Percentiles rank a stretch among this genome's conserved stretches.
Conservation (phyloP, 1,140 invertebrate genomes). For the Cecropterus lyciades region DNA sequence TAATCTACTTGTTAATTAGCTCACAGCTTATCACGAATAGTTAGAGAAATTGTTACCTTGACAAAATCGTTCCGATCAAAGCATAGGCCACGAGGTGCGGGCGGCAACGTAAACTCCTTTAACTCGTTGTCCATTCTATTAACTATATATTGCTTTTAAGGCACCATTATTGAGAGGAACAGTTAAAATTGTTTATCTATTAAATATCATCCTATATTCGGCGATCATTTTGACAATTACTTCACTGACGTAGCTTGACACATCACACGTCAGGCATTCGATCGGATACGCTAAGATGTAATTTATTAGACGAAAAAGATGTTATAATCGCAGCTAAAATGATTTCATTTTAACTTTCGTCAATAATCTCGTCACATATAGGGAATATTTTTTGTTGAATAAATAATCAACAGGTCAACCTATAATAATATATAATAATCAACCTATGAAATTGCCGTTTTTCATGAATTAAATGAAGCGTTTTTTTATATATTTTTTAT, state of each 20-base stretch:
- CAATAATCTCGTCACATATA: too few species aligned
- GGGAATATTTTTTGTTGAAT: too few species aligned
- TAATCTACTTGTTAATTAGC: constrained; percentile 3
- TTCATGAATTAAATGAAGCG: too few species aligned
- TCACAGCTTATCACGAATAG: constrained; percentile 15
- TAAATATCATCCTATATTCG: constrained; percentile 54
- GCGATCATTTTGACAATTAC: constrained; percentile 70
- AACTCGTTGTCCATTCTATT: constrained; percentile 66
- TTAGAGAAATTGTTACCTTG: constrained; percentile 62
- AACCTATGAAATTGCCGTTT: too few species aligned
- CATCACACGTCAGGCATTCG: constrained; percentile 58
- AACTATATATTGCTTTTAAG: constrained; percentile 63
- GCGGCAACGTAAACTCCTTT: constrained; percentile 74
- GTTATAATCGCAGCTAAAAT: too few species aligned
- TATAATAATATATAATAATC: too few species aligned
- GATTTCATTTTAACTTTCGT: too few species aligned
- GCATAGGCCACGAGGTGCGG: constrained; percentile 85
- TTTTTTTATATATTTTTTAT: too few species aligned
- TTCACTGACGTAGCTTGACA: constrained; percentile 69
- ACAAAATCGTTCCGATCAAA: constrained; percentile 88
- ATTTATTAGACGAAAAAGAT: too few species aligned
- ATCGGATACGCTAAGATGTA: constrained; percentile 48
- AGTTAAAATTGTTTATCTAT: constrained; percentile 56
- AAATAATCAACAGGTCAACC: too few species aligned
- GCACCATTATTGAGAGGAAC: constrained; percentile 72